These are phyloP conservation scores for Corythaixoides concolor DNA, from an alignment of 2,113 vertebrate genomes.

Conservation along the genomic window DNA sequence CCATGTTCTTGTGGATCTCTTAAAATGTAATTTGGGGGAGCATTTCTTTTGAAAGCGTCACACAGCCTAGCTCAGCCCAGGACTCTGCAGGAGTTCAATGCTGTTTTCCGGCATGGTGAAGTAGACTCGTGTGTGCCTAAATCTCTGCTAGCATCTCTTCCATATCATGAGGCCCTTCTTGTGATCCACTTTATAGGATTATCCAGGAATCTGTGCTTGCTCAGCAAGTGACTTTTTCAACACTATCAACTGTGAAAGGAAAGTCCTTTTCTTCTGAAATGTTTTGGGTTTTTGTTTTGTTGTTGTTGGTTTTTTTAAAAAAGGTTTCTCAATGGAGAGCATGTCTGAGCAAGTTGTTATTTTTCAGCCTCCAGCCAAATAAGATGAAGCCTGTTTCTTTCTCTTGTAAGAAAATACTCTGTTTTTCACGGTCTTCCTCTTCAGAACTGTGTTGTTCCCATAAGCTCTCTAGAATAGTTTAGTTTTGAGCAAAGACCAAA, in stretches of 20 bases:
- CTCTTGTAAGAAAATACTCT: not conserved
- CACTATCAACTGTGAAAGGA: not conserved
- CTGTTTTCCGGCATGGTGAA: not conserved
- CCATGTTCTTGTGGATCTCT: not conserved
- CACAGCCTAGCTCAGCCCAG: not conserved
- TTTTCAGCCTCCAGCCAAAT: constrained; percentile 8
- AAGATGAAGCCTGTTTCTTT: not conserved
- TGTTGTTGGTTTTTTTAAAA: not conserved
- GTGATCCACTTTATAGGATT: constrained; percentile 3
- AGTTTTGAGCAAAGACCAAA: not conserved
- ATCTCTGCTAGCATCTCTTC: not conserved
- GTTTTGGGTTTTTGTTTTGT: not conserved
- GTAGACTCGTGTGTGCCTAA: not conserved
- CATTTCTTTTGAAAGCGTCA: not conserved
- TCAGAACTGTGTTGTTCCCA: not conserved
- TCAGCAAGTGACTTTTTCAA: not conserved
- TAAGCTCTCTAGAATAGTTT: constrained; percentile 2
- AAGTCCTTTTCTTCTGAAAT: not conserved
- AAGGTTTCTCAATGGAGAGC: not conserved
- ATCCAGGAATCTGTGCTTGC: not conserved
- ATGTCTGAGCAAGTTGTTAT: not conserved
- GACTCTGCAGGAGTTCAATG: not conserved
- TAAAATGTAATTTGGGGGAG: not conserved
- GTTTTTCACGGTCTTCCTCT: not conserved
- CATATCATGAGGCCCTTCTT: not conserved